These are phyloP conservation scores for Hippoglossus hippoglossus DNA, from an alignment of 2,797 vertebrate species.

Conservation along the genomic window DNA sequence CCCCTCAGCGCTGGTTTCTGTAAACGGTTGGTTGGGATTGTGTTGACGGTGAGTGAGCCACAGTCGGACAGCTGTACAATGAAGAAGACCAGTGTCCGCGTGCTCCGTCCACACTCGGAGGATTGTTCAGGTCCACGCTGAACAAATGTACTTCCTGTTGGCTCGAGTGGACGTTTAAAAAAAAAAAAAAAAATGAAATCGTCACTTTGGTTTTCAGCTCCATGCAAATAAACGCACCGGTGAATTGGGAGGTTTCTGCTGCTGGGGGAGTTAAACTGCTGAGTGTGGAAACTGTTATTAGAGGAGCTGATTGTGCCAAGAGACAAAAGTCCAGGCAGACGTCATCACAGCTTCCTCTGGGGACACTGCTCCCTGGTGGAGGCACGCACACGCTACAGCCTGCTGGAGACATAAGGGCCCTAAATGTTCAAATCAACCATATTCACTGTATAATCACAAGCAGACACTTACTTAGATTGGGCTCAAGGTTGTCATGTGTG, in stretches of 20 bases:
- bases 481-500: not conserved
- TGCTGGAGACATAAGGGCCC: not conserved
- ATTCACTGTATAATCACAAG: too few relatives aligned
- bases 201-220: conserved; percentile 39
- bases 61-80: conserved; percentile 60
- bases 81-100: conserved; percentile 25
- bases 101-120: conserved; percentile 25
- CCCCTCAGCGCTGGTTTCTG: conserved; percentile 17
- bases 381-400: conserved; percentile 1
- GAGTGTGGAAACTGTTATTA: conserved; percentile 60
- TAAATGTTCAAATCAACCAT: not conserved
- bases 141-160: conserved; percentile 57
- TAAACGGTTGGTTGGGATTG: conserved; percentile 43
- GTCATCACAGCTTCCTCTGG: not conserved
- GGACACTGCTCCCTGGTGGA: conserved; percentile 64
- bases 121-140: conserved; percentile 49
- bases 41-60: conserved; percentile 52
- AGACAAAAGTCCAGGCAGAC: conserved; percentile 60
- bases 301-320: conserved; percentile 50
- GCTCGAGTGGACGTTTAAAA: conserved; percentile 1
- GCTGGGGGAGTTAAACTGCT: conserved; percentile 51
- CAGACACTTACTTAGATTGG: too few relatives aligned
- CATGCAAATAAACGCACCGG: conserved; percentile 15
- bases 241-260: conserved; percentile 63
- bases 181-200: too few relatives aligned